A percentile compares a stretch with the other conserved stretches of the same genome.
Evolutionary conservation across 2,888 invertebrate genomes (phyloP).

Genomic region (Xylophagus ater): DNA sequence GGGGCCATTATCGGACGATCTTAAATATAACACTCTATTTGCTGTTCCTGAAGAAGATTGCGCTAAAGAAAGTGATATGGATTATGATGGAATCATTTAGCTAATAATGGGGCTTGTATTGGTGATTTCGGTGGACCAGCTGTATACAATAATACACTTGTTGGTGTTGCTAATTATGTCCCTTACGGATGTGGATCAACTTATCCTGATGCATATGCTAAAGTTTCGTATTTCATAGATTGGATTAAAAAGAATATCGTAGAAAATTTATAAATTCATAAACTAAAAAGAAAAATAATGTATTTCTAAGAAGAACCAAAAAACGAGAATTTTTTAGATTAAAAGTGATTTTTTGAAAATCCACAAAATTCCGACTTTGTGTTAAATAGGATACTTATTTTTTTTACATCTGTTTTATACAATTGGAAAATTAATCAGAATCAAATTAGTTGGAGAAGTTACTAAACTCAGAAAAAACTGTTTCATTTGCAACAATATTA

Average conservation of each 20-base stretch:
- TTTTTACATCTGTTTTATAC: too few relatives aligned
- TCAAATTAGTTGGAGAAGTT: too few relatives aligned
- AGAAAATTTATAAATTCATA: background rate
- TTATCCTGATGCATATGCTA: constrained; percentile 32
- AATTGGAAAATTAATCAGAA: too few relatives aligned
- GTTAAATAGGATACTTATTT: too few relatives aligned
- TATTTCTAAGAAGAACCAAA: too few relatives aligned
- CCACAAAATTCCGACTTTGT: too few relatives aligned
- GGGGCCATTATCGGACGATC: constrained; percentile 22
- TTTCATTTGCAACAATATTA: too few relatives aligned
- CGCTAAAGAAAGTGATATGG: constrained; percentile 18
- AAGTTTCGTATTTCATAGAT: constrained; percentile 18
- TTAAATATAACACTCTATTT: constrained; percentile 25
- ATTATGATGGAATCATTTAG: constrained; percentile 25
- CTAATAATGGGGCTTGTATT: constrained; percentile 28
- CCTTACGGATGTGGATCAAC: constrained; percentile 25
- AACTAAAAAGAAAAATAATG: background rate
- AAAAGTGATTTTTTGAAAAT: too few relatives aligned
- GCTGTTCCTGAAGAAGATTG: constrained; percentile 22
- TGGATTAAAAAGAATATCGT: background rate
- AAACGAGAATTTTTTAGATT: too few relatives aligned
- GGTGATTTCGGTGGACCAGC: constrained; percentile 36
- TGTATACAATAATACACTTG: constrained; percentile 23
- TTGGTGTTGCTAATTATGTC: constrained; percentile 31
- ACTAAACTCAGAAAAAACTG: too few relatives aligned